phyloP scores from a whole-genome alignment of 2,888 invertebrate genomes.

The Seladonia tumulorum region DNA sequence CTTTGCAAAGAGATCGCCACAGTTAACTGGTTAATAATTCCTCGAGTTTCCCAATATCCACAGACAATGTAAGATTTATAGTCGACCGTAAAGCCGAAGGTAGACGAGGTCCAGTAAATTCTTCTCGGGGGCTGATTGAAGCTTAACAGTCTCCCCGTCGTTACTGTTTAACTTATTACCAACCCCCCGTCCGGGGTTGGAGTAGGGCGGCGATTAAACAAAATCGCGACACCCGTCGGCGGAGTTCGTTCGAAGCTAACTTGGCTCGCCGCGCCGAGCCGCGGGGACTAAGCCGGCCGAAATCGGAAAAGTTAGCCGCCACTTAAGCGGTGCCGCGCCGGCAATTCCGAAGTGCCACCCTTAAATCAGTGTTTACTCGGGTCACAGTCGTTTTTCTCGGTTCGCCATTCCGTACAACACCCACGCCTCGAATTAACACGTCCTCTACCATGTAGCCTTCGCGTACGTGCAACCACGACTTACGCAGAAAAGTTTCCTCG shows the following conservation, averaged over 20 bases:
- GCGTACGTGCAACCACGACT: too few species aligned
- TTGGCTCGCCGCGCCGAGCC: not conserved
- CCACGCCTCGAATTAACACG: not conserved
- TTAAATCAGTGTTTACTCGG: conserved; percentile 44
- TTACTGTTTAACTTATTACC: conserved; percentile 46
- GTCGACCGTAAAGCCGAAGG: not conserved
- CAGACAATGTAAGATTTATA: not conserved
- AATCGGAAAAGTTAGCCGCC: conserved; percentile 26
- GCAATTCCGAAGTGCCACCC: conserved; percentile 42
- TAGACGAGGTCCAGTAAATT: not conserved
- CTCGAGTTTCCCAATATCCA: not conserved
- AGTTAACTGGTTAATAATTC: too few species aligned
- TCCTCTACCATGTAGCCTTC: not conserved
- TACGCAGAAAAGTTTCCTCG: too few species aligned
- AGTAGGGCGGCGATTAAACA: conserved; percentile 32
- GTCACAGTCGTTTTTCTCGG: conserved; percentile 7
- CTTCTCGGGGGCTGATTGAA: not conserved
- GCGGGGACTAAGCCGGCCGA: not conserved
- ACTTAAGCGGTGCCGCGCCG: not conserved
- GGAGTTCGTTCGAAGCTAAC: not conserved
- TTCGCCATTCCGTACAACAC: not conserved
- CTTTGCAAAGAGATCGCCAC: too few species aligned
- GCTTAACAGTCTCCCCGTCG: not conserved
- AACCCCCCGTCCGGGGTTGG: not conserved
- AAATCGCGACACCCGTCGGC: conserved; percentile 17